Percentiles rank a stretch among this genome's conserved stretches.
Conservation (phyloP, 2,113 vertebrate genomes). For the Caranx ignobilis region DNA sequence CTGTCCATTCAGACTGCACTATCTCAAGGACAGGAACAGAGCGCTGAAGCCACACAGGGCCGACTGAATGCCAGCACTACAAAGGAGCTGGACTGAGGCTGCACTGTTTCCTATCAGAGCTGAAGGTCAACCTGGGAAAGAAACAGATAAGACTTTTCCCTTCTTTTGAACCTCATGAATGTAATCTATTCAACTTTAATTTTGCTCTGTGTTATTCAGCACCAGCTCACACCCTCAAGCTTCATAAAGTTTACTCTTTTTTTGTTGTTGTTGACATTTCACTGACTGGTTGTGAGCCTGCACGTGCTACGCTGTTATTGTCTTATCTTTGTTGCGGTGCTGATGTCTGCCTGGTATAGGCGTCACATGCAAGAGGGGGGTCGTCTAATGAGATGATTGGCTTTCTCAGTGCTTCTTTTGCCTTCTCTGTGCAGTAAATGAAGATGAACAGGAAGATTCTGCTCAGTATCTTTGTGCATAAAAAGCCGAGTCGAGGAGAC, state of each 20-base stretch:
- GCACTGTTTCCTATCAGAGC: constrained; percentile 58
- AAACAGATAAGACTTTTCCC: constrained; percentile 41
- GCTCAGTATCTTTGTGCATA: constrained; percentile 22
- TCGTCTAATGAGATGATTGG: constrained; percentile 35
- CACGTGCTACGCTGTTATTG: constrained; percentile 53
- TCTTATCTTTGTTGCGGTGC: constrained; percentile 60
- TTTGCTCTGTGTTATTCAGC: constrained; percentile 46
- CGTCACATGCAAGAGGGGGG: constrained; percentile 53
- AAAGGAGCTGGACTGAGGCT: constrained; percentile 69
- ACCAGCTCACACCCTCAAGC: background rate
- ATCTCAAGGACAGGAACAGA: constrained; percentile 72
- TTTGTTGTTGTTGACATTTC: constrained; percentile 55
- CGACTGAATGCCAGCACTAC: constrained; percentile 61
- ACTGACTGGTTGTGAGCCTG: constrained; percentile 44
- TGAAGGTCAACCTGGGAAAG: constrained; percentile 72
- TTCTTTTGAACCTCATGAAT: constrained; percentile 55
- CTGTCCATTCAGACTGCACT: constrained; percentile 68
- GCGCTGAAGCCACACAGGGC: constrained; percentile 63
- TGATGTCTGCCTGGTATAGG: constrained; percentile 47
- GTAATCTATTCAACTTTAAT: constrained; percentile 59
- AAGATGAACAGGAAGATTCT: constrained; percentile 11
- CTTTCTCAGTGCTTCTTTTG: constrained; percentile 36
- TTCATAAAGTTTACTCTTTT: constrained; percentile 34
- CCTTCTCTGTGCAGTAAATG: constrained; percentile 17
- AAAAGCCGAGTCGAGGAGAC: constrained; percentile 6